Evolutionary conservation across 2,113 vertebrate genomes (phyloP).

Genomic region (Collichthys lucidus): DNA sequence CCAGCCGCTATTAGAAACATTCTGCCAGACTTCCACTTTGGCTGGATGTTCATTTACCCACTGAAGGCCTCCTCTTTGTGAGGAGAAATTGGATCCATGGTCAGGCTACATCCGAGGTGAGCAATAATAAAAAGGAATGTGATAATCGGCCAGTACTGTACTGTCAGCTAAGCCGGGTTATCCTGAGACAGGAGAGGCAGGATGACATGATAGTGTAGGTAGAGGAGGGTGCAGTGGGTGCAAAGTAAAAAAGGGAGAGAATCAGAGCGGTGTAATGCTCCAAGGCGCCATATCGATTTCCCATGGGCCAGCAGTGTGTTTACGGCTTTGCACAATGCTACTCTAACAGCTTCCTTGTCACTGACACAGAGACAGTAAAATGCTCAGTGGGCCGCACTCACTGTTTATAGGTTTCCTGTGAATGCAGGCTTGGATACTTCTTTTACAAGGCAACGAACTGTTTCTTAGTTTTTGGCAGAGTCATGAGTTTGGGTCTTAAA

Average conservation of each 20-base stretch:
- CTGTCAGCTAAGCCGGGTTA: constrained; percentile 58
- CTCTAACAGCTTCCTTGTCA: constrained; percentile 65
- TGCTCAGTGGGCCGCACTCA: constrained; percentile 40
- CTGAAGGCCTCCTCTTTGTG: constrained; percentile 39
- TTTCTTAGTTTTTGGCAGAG: constrained; percentile 20
- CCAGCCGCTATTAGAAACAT: constrained; percentile 21
- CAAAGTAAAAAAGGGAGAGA: constrained; percentile 51
- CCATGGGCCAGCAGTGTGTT: constrained; percentile 66
- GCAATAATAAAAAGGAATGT: constrained; percentile 39
- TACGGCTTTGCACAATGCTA: constrained; percentile 65
- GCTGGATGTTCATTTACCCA: constrained; percentile 19
- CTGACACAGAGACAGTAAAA: constrained; percentile 61
- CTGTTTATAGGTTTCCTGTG: constrained; percentile 35
- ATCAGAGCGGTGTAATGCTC: constrained; percentile 68
- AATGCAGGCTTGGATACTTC: constrained; percentile 6
- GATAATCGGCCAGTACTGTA: constrained; percentile 43
- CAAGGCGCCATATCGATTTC: constrained; percentile 69
- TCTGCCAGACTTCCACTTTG: constrained; percentile 26
- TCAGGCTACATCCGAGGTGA: constrained; percentile 10
- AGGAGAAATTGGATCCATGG: constrained; percentile 44
- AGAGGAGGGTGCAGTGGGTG: constrained; percentile 37
- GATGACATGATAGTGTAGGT: constrained; percentile 24
- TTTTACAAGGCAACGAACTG: constrained; percentile 31
- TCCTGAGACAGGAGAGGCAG: constrained; percentile 25
- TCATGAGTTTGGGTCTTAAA: constrained; percentile 28